Conservation (phyloP, 2,888 invertebrate genomes). For the Seira ritae region DNA sequence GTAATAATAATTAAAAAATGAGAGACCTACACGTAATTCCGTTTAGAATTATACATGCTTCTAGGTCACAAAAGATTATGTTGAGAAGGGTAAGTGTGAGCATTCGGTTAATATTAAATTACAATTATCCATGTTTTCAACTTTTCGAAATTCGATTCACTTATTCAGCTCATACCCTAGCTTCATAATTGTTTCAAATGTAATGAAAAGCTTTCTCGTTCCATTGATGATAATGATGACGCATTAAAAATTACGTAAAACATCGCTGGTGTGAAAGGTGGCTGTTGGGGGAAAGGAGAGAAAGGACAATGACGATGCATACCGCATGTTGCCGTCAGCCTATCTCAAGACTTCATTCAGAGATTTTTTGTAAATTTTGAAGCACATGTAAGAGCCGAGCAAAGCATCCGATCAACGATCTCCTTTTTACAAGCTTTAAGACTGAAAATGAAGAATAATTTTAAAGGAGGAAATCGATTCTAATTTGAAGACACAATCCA, state of each 20-base stretch:
- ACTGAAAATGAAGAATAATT: not conserved
- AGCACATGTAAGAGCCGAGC: too few relatives aligned
- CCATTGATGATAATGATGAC: constrained; percentile 15
- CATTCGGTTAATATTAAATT: constrained; percentile 25
- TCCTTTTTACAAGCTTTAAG: not conserved
- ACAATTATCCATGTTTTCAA: constrained; percentile 27
- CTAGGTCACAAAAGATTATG: constrained; percentile 2
- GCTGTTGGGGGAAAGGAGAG: constrained; percentile 17
- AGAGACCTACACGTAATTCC: constrained; percentile 3
- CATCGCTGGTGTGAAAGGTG: constrained; percentile 37
- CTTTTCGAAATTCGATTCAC: constrained; percentile 39
- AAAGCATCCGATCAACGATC: constrained; percentile 9
- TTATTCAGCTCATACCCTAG: constrained; percentile 7
- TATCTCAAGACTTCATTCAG: too few relatives aligned
- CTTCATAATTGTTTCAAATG: constrained; percentile 47
- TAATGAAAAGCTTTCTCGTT: constrained; percentile 25
- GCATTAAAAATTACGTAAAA: constrained; percentile 27
- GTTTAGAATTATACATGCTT: constrained; percentile 17
- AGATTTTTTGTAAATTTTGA: too few relatives aligned
- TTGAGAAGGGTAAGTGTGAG: constrained; percentile 33
- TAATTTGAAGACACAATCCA: constrained; percentile 7
- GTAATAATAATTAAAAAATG: constrained; percentile 54
- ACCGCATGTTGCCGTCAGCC: constrained; percentile 45
- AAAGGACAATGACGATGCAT: constrained; percentile 34
- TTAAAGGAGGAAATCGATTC: not conserved